Percentiles rank a stretch among this genome's conserved stretches.
Conservation (phyloP, 2,113 vertebrate genomes). For the Crocuta crocuta region DNA sequence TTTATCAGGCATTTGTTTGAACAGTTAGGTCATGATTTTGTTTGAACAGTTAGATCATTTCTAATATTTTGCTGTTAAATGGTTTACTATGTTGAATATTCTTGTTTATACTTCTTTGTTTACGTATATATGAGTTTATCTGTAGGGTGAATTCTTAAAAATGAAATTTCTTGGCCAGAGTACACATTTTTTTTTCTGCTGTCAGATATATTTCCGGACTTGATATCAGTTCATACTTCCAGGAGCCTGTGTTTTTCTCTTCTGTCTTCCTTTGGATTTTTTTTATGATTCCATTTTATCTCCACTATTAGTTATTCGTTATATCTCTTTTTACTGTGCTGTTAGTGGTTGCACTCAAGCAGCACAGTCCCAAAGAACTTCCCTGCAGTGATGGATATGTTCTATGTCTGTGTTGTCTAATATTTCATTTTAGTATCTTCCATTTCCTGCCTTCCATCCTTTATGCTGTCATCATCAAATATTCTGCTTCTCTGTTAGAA, state of each 20-base stretch:
- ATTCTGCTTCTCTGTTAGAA: not conserved
- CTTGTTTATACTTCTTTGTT: not conserved
- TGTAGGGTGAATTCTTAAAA: slow-evolving; percentile 38
- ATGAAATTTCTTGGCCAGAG: not conserved
- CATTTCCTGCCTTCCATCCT: not conserved
- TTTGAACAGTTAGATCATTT: slow-evolving; percentile 24
- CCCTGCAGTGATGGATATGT: not conserved
- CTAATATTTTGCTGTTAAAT: not conserved
- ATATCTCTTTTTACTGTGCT: not conserved
- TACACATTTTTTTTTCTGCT: not conserved
- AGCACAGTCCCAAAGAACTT: not conserved
- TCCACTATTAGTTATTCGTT: not conserved
- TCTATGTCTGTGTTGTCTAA: not conserved
- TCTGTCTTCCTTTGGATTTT: not conserved
- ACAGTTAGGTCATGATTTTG: not conserved
- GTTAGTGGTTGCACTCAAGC: not conserved
- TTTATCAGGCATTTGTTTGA: not conserved
- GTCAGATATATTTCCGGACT: not conserved
- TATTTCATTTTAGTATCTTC: not conserved
- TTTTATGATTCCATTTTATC: not conserved
- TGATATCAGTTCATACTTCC: not conserved
- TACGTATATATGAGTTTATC: not conserved
- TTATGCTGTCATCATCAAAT: not conserved
- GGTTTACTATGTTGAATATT: not conserved
- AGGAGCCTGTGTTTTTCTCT: not conserved